Evolutionary conservation across 35 echinoderm and acorn worm genomes (phyloP), one percentile per base, ranked within the genome.

Genomic region (Strongylocentrotus purpuratus): DNA sequence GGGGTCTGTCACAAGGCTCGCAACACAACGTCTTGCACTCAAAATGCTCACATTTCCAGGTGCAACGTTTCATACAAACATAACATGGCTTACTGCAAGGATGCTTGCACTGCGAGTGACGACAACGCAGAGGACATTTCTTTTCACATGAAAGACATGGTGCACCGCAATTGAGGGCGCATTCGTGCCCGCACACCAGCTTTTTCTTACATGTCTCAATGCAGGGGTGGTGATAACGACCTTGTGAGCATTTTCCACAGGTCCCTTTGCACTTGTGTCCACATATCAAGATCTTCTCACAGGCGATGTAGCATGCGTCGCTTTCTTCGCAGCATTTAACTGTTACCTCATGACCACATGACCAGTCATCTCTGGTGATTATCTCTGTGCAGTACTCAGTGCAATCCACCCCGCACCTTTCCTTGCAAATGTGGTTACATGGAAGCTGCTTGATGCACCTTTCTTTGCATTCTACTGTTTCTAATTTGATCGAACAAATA

Each of bases 341-440:
- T n/a, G n/a, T n/a, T n/a, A n/a, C n/a, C n/a, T n/a, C 88, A 90
- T 99, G 98, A 46, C 95, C 95, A 97, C 98, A 99, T 12, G 94
- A 94, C n/a, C 90, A 95, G 92, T 96, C 95, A 47, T 20, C 13
- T 45, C 93, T 78, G 32, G 78, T 85, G 22, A 48, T 85, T 18
- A 41, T 88, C 31, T 48, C 87, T 85, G 15, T 25, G 48, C 95
- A 94, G 13, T 46, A 17, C 20, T 85, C 93, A 15, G 48, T 33
- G 87, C 96, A 96, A 8, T 86, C 52, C 86, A 33, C 33, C n/a
- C 95, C 48, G n/a, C 96, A 95, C 13, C 31, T 89, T 47, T 94
- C 91, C 14, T 31, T 28, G 70, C 96, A 97, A 10, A 4, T 60
- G 85, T 97, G 96, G 47, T 94, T 89, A 94, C 96, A 97, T 33